Percentiles rank a stretch among this genome's conserved stretches.
These are phyloP conservation scores for Aspidiotus rigidus DNA, from an alignment of 2,888 invertebrate species.

Conservation along the genomic window DNA sequence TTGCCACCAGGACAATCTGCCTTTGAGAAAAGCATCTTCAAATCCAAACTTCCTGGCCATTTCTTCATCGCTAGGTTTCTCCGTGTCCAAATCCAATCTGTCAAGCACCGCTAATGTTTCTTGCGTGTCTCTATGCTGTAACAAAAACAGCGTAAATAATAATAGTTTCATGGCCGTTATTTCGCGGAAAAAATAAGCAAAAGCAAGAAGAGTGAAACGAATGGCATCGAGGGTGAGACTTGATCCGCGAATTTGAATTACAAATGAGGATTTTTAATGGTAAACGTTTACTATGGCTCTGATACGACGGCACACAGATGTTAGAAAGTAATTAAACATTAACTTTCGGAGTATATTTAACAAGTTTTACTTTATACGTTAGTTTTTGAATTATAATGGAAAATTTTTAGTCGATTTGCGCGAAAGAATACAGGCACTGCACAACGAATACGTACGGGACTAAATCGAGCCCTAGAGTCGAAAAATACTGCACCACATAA, in stretches of 20 bases:
- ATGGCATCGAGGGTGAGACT: too few relatives aligned
- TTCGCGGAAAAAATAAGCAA: conserved; percentile 3
- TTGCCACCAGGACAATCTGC: conserved; percentile 93
- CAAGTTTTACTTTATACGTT: background rate
- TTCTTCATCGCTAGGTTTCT: conserved; percentile 95
- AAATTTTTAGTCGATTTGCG: too few relatives aligned
- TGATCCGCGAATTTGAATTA: background rate
- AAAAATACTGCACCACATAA: too few relatives aligned
- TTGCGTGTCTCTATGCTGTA: conserved; percentile 92
- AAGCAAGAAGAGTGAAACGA: background rate
- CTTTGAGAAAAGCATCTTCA: conserved; percentile 86
- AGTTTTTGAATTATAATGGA: too few relatives aligned
- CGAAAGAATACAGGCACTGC: too few relatives aligned
- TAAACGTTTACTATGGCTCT: background rate
- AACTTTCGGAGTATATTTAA: background rate
- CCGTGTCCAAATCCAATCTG: conserved; percentile 92
- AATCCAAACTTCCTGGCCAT: conserved; percentile 94
- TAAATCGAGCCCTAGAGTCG: too few relatives aligned
- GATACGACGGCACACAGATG: background rate
- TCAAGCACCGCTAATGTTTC: conserved; percentile 96
- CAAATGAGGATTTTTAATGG: background rate
- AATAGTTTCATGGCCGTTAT: background rate
- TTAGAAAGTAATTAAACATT: background rate
- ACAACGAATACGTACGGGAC: too few relatives aligned
- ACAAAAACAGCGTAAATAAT: conserved; percentile 30